Percentiles rank a stretch among this genome's conserved stretches.
These are phyloP conservation scores for Corythoichthys intestinalis DNA, from an alignment of 2,113 vertebrate species.

Conservation along the genomic window DNA sequence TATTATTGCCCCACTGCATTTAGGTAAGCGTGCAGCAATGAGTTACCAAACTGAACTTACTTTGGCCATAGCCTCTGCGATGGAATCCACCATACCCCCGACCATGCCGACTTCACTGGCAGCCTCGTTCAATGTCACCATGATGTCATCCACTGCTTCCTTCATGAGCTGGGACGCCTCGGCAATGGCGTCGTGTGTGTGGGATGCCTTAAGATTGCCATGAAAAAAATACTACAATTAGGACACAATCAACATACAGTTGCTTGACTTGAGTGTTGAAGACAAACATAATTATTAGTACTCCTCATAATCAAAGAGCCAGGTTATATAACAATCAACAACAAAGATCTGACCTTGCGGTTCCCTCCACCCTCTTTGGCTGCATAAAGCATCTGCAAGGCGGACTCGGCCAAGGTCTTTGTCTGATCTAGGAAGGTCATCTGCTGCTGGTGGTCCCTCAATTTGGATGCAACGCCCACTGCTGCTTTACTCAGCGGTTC, in stretches of 20 bases:
- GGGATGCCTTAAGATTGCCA: constrained; percentile 74
- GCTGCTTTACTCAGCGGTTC: constrained; percentile 88
- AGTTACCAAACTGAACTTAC: constrained; percentile 60
- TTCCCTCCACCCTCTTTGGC: constrained; percentile 98
- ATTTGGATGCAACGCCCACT: constrained; percentile 88
- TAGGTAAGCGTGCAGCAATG: too few species aligned
- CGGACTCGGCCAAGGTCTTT: constrained; percentile 93
- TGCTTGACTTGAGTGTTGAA: too few species aligned
- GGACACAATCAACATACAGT: neutral
- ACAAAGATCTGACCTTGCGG: constrained; percentile 79
- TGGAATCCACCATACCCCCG: constrained; percentile 94
- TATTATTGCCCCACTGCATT: neutral
- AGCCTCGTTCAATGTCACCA: constrained; percentile 94
- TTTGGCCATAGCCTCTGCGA: constrained; percentile 93
- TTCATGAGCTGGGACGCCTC: constrained; percentile 95
- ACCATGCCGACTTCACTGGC: constrained; percentile 98
- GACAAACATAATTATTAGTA: too few species aligned
- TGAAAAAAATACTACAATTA: neutral
- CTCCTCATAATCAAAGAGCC: too few species aligned
- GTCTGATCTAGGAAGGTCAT: constrained; percentile 98
- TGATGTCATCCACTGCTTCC: constrained; percentile 96
- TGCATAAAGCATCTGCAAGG: constrained; percentile 95
- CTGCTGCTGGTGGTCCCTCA: constrained; percentile 93
- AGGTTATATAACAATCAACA: neutral
- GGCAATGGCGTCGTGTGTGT: constrained; percentile 92